Evolutionary conservation across 2,888 invertebrate genomes (phyloP), one percentile per base, ranked within the genome.

Genomic region (Drosophila borealis): DNA sequence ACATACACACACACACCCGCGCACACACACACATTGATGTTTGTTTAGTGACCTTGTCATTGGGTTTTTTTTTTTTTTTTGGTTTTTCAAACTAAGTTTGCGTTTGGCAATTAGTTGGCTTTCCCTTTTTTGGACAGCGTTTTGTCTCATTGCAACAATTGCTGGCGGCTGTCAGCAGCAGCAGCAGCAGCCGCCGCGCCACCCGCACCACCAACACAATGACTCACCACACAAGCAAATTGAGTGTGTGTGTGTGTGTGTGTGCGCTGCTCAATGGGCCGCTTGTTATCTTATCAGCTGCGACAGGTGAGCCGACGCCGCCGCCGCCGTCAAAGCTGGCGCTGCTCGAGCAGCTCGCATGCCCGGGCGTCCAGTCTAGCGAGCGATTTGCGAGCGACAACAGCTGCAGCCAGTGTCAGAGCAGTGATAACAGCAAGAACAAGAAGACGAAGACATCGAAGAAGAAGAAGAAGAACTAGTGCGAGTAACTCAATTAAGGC

Each of bases 201-300:
- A 53, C 39, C 55, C 17, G 33, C 69, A 37, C 34, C 37, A n/a
- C 41, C n/a, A 25, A 8, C 56, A 44, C 41, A 54, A 56, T 75
- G 67, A 74, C 37, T 79, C 70, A 73, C 37, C n/a, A 21, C 17
- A 34, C 48, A 33, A 14, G n/a, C 34, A 54, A 44, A 33, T 25
- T 11, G 44, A 25, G 6, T 25, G 41, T 37, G 41, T 13, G 41
- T 10, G 34, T 19, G 34, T 36, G 44, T 33, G 45, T 14, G 51
- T 37, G 50, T 14, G 42, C 29, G n/a, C 34, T 50, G 29, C 57
- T 68, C 44, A 70, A 55, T 64, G 66, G 61, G 45, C 48, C 51
- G 45, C 25, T 50, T 34, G 63, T 76, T 77, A 82, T 82, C 82
- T 82, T 88, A 82, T 82, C 82, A 74, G 44, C 25, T 33, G 56